Evolutionary conservation across 2,797 vertebrate species (phyloP).

Genomic region (Gymnothorax reevesii): DNA sequence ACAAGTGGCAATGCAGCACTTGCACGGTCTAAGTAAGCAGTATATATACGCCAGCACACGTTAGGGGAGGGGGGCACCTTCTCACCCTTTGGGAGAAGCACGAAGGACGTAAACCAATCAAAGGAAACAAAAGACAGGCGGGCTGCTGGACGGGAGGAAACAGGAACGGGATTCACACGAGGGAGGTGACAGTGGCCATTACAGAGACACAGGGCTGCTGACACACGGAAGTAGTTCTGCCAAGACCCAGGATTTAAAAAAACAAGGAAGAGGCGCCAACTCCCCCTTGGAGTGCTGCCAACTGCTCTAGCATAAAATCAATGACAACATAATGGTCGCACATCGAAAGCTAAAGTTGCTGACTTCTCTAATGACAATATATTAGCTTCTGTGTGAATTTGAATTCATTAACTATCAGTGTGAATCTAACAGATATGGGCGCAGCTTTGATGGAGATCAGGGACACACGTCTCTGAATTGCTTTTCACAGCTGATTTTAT

Average conservation of each 20-base stretch:
- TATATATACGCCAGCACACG: too few relatives aligned
- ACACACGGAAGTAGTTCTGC: background rate
- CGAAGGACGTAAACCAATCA: too few relatives aligned
- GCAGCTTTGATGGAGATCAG: background rate
- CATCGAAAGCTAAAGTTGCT: background rate
- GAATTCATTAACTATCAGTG: background rate
- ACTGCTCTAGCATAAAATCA: background rate
- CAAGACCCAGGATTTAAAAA: background rate
- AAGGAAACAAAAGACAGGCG: too few relatives aligned
- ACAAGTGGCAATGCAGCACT: too few relatives aligned
- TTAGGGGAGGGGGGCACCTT: too few relatives aligned
- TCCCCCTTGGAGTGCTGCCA: background rate
- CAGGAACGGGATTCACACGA: too few relatives aligned
- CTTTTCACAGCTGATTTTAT: background rate
- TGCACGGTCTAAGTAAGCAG: too few relatives aligned
- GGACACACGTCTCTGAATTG: background rate
- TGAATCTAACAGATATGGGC: background rate
- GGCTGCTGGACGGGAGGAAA: too few relatives aligned
- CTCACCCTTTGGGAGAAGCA: too few relatives aligned
- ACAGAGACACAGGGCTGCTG: background rate
- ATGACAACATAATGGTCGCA: background rate
- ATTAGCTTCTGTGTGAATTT: background rate
- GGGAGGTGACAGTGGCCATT: background rate
- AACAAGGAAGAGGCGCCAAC: background rate
- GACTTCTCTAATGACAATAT: conserved; percentile 14